These are phyloP conservation scores for Chelonus insularis DNA, from an alignment of 1,140 invertebrate genomes.

Conservation along the genomic window DNA sequence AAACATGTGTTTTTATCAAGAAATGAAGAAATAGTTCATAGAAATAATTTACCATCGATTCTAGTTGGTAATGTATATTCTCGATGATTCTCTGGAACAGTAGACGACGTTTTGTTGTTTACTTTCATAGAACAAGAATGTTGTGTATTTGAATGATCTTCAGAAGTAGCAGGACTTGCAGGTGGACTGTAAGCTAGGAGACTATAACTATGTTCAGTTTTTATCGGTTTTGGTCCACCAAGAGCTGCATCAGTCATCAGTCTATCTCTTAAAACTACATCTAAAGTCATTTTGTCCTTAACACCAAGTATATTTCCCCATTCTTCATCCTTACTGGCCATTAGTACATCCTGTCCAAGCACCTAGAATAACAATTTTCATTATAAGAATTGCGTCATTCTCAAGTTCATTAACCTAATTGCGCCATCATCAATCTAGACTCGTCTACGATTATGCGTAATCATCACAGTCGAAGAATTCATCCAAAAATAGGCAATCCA, in stretches of 20 bases:
- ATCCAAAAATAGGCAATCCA: not conserved
- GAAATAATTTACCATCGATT: constrained; percentile 42
- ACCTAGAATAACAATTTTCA: constrained; percentile 33
- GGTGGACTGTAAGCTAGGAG: constrained; percentile 64
- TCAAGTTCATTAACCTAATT: too few species aligned
- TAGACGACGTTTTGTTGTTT: constrained; percentile 23
- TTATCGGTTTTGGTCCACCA: constrained; percentile 74
- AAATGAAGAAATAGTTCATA: not conserved
- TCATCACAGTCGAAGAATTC: not conserved
- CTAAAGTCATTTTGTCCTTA: constrained; percentile 43
- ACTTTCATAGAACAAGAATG: constrained; percentile 28
- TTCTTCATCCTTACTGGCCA: constrained; percentile 51
- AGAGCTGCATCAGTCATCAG: constrained; percentile 88
- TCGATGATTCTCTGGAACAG: constrained; percentile 38
- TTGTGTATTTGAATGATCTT: constrained; percentile 38
- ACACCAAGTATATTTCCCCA: constrained; percentile 41
- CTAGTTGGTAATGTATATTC: constrained; percentile 38
- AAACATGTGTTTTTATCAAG: too few species aligned
- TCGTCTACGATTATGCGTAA: not conserved
- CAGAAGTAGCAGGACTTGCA: constrained; percentile 62
- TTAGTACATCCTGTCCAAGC: constrained; percentile 43
- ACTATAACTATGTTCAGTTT: constrained; percentile 85
- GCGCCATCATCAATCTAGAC: not conserved
- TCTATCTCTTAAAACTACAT: constrained; percentile 81
- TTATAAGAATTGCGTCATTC: not conserved